A percentile compares a stretch with the other conserved stretches of the same genome.
These are phyloP conservation scores for Etia nguti DNA, from an alignment of 2,113 vertebrate genomes.

Conservation along the genomic window DNA sequence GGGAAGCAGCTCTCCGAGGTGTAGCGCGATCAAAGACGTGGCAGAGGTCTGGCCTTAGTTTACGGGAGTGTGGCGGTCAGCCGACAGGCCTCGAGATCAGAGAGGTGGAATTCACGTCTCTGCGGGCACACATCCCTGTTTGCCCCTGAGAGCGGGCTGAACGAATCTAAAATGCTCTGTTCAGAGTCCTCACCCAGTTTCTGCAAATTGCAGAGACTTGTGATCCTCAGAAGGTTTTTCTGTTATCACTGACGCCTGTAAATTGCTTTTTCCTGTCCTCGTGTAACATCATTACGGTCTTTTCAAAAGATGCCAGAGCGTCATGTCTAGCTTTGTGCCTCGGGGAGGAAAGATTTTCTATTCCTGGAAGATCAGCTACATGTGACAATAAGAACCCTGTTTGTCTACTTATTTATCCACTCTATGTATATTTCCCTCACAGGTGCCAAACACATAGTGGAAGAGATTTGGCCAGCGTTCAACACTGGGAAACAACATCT, in stretches of 20 bases:
- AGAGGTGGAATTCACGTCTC: conserved; percentile 37
- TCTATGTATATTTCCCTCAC: background rate
- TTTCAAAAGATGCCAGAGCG: background rate
- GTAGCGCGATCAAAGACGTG: conserved; percentile 57
- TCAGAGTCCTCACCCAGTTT: background rate
- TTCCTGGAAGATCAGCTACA: background rate
- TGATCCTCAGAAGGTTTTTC: background rate
- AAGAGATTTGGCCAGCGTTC: background rate
- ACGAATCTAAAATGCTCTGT: conserved; percentile 12
- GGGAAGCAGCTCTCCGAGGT: conserved; percentile 9
- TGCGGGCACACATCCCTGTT: conserved; percentile 9
- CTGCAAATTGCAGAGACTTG: background rate
- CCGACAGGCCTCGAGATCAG: conserved; percentile 1
- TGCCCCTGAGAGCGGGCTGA: conserved; percentile 8
- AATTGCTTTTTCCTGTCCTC: background rate
- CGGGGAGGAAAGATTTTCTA: background rate
- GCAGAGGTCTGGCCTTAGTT: conserved; percentile 42
- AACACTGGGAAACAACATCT: background rate
- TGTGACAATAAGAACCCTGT: background rate
- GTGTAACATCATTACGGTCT: background rate
- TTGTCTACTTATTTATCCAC: background rate
- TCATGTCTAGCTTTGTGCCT: background rate
- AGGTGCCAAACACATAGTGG: background rate
- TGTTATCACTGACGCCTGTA: background rate
- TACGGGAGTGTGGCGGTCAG: conserved; percentile 25